Percentiles rank a stretch among this genome's conserved stretches.
phyloP scores from a whole-genome alignment of 1,140 invertebrate genomes.

The Drosophila ohnishii region DNA sequence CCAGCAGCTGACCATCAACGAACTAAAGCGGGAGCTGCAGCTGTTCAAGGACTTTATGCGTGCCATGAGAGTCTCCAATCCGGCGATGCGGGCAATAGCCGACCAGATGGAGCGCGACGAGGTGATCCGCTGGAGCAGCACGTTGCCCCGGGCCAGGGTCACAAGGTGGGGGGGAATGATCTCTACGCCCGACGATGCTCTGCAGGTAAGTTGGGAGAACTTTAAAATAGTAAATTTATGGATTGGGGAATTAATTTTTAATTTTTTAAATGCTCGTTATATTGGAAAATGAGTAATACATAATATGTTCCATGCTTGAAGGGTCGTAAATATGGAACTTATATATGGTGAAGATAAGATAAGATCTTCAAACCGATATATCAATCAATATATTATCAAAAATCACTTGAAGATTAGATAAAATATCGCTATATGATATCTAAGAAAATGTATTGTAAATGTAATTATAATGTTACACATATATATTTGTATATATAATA shows the following conservation, averaged over 20 bases:
- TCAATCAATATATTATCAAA: not conserved
- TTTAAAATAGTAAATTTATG: not conserved
- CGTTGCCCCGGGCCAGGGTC: conserved; percentile 92
- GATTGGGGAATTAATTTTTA: not conserved
- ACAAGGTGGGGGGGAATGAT: conserved; percentile 97
- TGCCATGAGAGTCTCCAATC: conserved; percentile 94
- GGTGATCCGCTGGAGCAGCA: conserved; percentile 95
- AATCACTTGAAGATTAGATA: not conserved
- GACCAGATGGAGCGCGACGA: conserved; percentile 97
- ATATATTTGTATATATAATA: not conserved
- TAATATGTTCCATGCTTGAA: not conserved
- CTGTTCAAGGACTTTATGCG: conserved; percentile 95
- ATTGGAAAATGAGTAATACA: not conserved
- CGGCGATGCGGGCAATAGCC: conserved; percentile 93
- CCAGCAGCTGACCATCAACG: conserved; percentile 93
- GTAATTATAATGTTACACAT: not conserved
- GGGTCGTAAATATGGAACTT: not conserved
- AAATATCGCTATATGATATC: not conserved
- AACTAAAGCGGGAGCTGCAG: conserved; percentile 94
- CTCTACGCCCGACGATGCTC: conserved; percentile 93
- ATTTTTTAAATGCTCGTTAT: not conserved
- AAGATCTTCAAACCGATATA: not conserved
- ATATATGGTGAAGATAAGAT: not conserved
- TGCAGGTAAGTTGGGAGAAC: conserved; percentile 87
- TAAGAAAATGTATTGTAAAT: not conserved